Percentiles rank a stretch among this genome's conserved stretches.
Conservation (phyloP, 2,888 invertebrate genomes). For the Dasysyrphus albostriatus region DNA sequence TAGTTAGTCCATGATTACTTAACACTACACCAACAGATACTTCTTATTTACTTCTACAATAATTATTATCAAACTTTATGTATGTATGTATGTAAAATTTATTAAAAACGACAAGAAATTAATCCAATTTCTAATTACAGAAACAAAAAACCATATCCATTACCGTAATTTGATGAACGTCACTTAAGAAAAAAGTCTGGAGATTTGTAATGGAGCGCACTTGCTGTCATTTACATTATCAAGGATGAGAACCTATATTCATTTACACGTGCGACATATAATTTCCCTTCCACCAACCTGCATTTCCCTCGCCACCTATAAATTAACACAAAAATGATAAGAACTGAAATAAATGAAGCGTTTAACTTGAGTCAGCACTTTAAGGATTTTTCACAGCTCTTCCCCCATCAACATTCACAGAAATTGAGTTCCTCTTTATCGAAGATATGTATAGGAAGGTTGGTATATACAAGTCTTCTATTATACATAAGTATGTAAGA, state of each 20-base stretch:
- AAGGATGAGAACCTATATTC: not conserved
- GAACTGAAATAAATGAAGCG: slow-evolving; percentile 46
- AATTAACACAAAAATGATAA: slow-evolving; percentile 48
- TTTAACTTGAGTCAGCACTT: slow-evolving; percentile 24
- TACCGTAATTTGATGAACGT: slow-evolving; percentile 14
- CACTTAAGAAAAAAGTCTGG: not conserved
- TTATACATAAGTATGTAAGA: not conserved
- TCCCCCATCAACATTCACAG: slow-evolving; percentile 37
- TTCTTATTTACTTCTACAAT: not conserved
- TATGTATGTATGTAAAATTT: no score
- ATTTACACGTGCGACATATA: not conserved
- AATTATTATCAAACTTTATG: not conserved
- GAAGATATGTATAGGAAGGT: slow-evolving; percentile 8
- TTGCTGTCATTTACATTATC: slow-evolving; percentile 5
- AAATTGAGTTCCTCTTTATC: slow-evolving; percentile 33
- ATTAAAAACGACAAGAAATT: not conserved
- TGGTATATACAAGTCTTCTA: no score
- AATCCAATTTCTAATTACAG: not conserved
- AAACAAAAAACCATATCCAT: not conserved
- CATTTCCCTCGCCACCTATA: not conserved
- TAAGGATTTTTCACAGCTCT: slow-evolving; percentile 2
- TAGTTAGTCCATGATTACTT: no score
- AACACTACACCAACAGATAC: no score
- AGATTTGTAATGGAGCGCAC: not conserved
- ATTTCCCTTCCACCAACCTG: not conserved